Conservation (phyloP, 2,888 invertebrate genomes). For the Drosophila fungiperda region DNA sequence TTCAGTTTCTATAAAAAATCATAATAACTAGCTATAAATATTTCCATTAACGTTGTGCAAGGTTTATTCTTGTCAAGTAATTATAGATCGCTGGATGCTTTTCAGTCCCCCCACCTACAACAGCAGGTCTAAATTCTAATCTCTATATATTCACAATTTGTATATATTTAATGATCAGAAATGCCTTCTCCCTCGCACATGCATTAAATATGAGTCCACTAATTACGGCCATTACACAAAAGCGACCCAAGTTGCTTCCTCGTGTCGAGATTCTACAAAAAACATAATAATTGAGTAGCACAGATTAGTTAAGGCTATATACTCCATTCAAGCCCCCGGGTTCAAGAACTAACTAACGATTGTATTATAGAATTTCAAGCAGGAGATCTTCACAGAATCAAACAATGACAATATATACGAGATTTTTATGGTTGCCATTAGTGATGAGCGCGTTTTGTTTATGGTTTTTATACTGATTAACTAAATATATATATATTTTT, state of each 20-base stretch:
- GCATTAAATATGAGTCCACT: conserved; percentile 28
- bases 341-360: conserved; percentile 69
- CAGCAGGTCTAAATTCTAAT: conserved; percentile 1
- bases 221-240: conserved; percentile 59
- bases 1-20: background rate
- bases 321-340: conserved; percentile 52
- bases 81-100: conserved; percentile 10
- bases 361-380: conserved; percentile 38
- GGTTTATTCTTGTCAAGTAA: conserved; percentile 6
- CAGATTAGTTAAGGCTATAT: conserved; percentile 56
- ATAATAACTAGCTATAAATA: background rate
- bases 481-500: background rate
- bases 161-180: conserved; percentile 36
- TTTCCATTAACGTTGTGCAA: background rate
- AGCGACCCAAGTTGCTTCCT: conserved; percentile 56
- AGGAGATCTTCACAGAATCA: conserved; percentile 14
- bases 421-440: background rate
- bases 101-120: background rate
- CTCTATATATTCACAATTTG: conserved; percentile 3
- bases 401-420: conserved; percentile 20
- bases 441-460: conserved; percentile 8
- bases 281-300: conserved; percentile 48
- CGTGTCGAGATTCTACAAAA: conserved; percentile 45
- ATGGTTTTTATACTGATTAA: background rate
- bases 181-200: conserved; percentile 39